Percentiles rank a stretch among this genome's conserved stretches.
These are phyloP conservation scores for Athalia circularis DNA, from an alignment of 2,888 invertebrate genomes.

Conservation along the genomic window DNA sequence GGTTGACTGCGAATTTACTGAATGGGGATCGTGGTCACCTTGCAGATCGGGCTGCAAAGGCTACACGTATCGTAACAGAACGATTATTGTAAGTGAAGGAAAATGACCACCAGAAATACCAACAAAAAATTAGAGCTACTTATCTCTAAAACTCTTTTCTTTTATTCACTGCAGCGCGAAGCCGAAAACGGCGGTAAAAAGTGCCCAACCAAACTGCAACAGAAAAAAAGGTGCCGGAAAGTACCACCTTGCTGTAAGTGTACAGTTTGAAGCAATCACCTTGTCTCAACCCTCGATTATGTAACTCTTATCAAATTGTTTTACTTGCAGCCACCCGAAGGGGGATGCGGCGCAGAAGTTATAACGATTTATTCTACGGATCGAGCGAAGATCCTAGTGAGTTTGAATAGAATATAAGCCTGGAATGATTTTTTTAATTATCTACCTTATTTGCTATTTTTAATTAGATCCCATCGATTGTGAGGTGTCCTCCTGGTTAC, in stretches of 20 bases:
- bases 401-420: neutral
- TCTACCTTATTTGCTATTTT: neutral
- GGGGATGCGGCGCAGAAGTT: constrained; percentile 51
- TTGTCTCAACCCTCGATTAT: neutral
- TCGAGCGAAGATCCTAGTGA: constrained; percentile 20
- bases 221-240: constrained; percentile 67
- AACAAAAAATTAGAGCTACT: too few relatives aligned
- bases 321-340: constrained; percentile 56
- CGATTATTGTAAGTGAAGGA: constrained; percentile 62
- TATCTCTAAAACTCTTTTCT: neutral
- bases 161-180: constrained; percentile 70
- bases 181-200: constrained; percentile 79
- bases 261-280: neutral
- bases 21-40: constrained; percentile 89
- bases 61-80: constrained; percentile 73
- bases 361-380: constrained; percentile 40
- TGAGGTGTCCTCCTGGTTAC: constrained; percentile 79
- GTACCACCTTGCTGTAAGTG: constrained; percentile 67
- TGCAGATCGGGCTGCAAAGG: constrained; percentile 85
- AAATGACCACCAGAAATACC: too few relatives aligned
- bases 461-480: constrained; percentile 60
- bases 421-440: neutral
- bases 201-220: constrained; percentile 78
- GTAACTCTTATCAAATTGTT: constrained; percentile 10
- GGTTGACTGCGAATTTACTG: constrained; percentile 83